Conservation (phyloP, 64 coral and sea anemone genomes). For the Astreopora myriophthalma region DNA sequence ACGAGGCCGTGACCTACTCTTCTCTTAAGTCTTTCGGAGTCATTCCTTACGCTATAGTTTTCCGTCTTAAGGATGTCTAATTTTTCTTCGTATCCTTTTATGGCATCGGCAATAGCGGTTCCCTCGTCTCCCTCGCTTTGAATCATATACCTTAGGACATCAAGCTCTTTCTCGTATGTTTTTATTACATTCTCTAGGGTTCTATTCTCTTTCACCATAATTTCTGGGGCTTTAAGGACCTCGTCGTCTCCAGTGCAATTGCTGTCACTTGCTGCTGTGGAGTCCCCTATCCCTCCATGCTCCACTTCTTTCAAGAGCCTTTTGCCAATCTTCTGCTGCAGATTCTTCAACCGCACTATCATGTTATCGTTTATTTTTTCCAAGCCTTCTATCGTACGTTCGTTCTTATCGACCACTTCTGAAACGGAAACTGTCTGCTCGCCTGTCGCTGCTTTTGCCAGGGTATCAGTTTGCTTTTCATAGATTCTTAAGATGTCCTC, state of each 20-base stretch:
- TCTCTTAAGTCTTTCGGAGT: not conserved
- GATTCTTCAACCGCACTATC: not conserved
- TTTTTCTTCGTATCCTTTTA: conserved; percentile 57
- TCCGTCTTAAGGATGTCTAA: conserved; percentile 23
- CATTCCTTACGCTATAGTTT: conserved; percentile 33
- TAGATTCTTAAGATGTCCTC: not conserved
- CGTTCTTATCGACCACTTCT: not conserved
- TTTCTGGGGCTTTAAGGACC: not conserved
- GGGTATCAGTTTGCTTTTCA: conserved; percentile 2
- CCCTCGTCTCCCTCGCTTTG: conserved; percentile 2
- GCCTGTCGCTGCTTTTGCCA: not conserved
- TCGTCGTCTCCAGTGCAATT: not conserved
- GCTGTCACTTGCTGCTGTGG: not conserved
- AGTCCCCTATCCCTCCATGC: not conserved
- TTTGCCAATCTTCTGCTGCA: conserved; percentile 49
- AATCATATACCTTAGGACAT: not conserved
- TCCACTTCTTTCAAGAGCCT: conserved; percentile 23
- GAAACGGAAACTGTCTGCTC: not conserved
- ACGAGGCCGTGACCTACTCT: conserved; percentile 17
- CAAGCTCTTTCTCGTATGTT: conserved; percentile 15
- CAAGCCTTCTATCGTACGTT: not conserved
- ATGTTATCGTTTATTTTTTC: not conserved
- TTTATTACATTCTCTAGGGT: conserved; percentile 13
- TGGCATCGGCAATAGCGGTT: not conserved
- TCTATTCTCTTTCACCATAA: not conserved